Evolutionary conservation across 2,113 vertebrate species (phyloP).

Genomic region (Typhlomys cinereus): DNA sequence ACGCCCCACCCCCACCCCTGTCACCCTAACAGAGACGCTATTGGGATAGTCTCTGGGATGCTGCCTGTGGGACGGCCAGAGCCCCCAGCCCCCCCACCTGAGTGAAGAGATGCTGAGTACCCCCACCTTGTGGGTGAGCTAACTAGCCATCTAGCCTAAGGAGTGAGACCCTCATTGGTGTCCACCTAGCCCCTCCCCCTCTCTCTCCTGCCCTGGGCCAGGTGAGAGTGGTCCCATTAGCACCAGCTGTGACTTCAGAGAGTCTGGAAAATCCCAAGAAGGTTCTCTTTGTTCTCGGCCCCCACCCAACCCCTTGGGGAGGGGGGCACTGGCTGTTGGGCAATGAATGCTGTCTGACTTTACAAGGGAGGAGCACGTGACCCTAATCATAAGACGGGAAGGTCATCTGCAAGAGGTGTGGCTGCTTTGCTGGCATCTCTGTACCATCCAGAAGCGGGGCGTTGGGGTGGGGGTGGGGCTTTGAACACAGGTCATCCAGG

Average conservation of each 20-base stretch:
- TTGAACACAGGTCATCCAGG: neutral
- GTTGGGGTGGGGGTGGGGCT: neutral
- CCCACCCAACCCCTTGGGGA: too few relatives aligned
- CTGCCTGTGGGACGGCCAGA: neutral
- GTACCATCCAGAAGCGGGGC: accelerated
- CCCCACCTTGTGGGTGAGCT: neutral
- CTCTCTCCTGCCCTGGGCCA: neutral
- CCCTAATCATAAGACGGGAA: neutral
- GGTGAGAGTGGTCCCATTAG: accelerated
- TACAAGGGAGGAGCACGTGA: neutral
- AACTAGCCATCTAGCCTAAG: neutral
- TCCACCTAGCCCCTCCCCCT: neutral
- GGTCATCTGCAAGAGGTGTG: accelerated
- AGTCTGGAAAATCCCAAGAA: too few relatives aligned
- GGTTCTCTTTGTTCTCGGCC: neutral
- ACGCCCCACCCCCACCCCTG: accelerated
- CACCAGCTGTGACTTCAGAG: too few relatives aligned
- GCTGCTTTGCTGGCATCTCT: neutral
- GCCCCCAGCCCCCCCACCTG: too few relatives aligned
- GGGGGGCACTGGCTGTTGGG: neutral
- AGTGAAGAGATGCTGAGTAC: too few relatives aligned
- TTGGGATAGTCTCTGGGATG: too few relatives aligned
- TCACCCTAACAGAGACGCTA: neutral
- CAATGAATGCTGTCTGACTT: neutral
- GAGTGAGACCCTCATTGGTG: accelerated